A percentile compares a stretch with the other conserved stretches of the same genome.
phyloP scores from a whole-genome alignment of 2,113 vertebrate species.

The Alosa alosa region DNA sequence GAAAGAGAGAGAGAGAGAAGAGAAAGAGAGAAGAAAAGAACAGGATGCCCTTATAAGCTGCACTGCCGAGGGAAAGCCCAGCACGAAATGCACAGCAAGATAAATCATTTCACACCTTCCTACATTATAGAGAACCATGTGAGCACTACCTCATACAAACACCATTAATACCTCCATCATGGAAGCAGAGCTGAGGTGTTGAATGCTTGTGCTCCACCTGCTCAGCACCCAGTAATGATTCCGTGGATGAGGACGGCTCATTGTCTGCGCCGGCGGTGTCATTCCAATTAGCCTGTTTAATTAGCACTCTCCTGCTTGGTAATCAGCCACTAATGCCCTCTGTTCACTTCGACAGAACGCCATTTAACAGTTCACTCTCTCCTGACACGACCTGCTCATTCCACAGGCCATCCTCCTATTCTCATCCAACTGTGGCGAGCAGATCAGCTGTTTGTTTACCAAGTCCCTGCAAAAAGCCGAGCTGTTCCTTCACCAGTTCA shows the following conservation, averaged over 20 bases:
- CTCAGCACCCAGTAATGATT: background rate
- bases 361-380: background rate
- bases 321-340: constrained; percentile 11
- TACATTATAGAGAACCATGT: background rate
- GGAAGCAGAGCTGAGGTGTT: background rate
- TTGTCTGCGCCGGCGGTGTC: background rate
- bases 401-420: background rate
- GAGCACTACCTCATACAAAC: background rate
- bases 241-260: background rate
- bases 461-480: background rate
- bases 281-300: constrained; percentile 14
- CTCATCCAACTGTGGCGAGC: background rate
- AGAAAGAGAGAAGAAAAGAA: background rate
- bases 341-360: background rate
- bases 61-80: background rate
- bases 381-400: background rate
- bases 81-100: background rate
- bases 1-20: background rate
- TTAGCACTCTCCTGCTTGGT: background rate
- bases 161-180: background rate
- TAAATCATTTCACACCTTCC: background rate
- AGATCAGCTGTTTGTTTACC: background rate
- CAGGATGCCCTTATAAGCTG: background rate
- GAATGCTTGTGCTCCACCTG: background rate
- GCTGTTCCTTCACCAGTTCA: background rate